phyloP scores from a whole-genome alignment of 2,113 vertebrate species.

The Sphyrna mokarran region DNA sequence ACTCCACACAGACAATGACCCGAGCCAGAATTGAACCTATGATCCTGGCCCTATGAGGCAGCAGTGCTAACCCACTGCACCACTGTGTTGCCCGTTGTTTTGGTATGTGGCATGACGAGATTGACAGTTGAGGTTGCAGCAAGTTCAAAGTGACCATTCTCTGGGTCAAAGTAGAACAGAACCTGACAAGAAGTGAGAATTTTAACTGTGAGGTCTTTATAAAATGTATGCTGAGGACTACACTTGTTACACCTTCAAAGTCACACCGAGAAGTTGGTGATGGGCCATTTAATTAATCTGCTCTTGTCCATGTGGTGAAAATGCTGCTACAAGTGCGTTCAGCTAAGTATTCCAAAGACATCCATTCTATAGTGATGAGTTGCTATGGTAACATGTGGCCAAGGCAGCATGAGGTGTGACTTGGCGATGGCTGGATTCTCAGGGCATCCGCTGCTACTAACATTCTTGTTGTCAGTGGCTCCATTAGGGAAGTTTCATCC shows the following conservation, averaged over 20 bases:
- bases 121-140: neutral
- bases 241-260: neutral
- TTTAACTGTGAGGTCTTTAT: neutral
- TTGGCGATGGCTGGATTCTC: neutral
- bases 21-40: too few species aligned
- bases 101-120: neutral
- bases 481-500: neutral
- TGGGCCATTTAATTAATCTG: neutral
- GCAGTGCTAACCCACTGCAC: too few species aligned
- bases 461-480: neutral
- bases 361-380: neutral
- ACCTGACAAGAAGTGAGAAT: neutral
- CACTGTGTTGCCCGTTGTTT: neutral
- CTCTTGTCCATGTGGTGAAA: neutral
- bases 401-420: neutral
- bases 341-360: neutral
- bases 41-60: too few species aligned
- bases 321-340: neutral
- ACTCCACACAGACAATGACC: too few species aligned
- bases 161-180: neutral
- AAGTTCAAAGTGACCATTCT: neutral
- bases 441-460: neutral
- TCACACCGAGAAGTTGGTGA: neutral
- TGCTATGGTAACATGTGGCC: neutral
- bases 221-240: neutral